phyloP scores from a whole-genome alignment of 2,888 invertebrate genomes.

The Acanthosoma haemorrhoidale region DNA sequence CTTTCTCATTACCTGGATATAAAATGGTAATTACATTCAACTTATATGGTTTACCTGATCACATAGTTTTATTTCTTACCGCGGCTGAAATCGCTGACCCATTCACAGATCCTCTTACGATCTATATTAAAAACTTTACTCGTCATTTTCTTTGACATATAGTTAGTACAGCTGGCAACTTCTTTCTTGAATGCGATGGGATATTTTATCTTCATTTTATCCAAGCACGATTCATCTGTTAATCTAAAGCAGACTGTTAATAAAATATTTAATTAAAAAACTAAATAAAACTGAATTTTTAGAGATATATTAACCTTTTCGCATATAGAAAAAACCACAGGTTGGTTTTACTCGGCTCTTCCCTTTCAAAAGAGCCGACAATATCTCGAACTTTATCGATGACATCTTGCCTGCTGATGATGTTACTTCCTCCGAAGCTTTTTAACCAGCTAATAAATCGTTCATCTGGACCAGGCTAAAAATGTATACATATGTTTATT shows the following conservation, averaged over 20 bases:
- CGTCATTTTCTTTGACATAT: constrained; percentile 41
- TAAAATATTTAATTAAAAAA: not conserved
- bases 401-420: not conserved
- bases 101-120: constrained; percentile 43
- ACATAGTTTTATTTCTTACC: constrained; percentile 16
- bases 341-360: constrained; percentile 10
- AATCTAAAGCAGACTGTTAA: not conserved
- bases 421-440: not conserved
- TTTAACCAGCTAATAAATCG: constrained; percentile 17
- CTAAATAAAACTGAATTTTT: not conserved
- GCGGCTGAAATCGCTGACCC: constrained; percentile 37
- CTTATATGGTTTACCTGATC: constrained; percentile 6
- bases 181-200: constrained; percentile 43
- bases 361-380: not conserved
- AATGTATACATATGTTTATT: no score
- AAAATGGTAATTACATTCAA: not conserved
- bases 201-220: constrained; percentile 39
- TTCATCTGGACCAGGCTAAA: constrained; percentile 9
- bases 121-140: constrained; percentile 43
- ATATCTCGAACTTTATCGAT: constrained; percentile 19
- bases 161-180: constrained; percentile 41
- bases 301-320: constrained; percentile 1
- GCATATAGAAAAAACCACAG: constrained; percentile 27
- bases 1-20: not conserved
- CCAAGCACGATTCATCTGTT: not conserved